Evolutionary conservation across 2,113 vertebrate species (phyloP).

Genomic region (Carlito syrichta): DNA sequence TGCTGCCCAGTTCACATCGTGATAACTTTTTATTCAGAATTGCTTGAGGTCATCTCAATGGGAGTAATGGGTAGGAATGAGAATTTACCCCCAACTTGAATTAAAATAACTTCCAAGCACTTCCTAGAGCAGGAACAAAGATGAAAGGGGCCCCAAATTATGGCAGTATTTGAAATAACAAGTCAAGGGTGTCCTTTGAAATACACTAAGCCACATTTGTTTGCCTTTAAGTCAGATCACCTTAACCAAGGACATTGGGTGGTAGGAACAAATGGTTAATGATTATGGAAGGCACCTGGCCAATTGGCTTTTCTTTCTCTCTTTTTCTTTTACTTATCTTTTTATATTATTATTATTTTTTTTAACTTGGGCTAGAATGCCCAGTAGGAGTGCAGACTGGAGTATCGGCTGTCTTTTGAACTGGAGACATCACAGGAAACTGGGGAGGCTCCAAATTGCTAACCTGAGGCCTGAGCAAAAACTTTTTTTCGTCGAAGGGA

Average conservation of each 20-base stretch:
- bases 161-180: constrained; percentile 68
- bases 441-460: constrained; percentile 70
- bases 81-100: constrained; percentile 77
- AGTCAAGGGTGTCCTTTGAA: constrained; percentile 74
- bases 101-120: constrained; percentile 78
- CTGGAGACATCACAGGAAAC: constrained; percentile 56
- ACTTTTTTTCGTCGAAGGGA: constrained; percentile 57
- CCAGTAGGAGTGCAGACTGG: constrained; percentile 66
- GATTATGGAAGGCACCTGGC: constrained; percentile 64
- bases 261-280: constrained; percentile 72
- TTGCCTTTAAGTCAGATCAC: constrained; percentile 67
- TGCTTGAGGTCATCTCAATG: constrained; percentile 74
- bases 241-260: constrained; percentile 70
- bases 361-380: constrained; percentile 63
- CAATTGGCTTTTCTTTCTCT: constrained; percentile 67
- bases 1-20: constrained; percentile 75
- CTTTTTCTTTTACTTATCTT: constrained; percentile 65
- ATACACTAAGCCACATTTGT: constrained; percentile 58
- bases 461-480: constrained; percentile 69
- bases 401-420: constrained; percentile 68
- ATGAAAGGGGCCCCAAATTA: constrained; percentile 74
- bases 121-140: constrained; percentile 71
- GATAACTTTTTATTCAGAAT: constrained; percentile 76
- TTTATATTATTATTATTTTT: constrained; percentile 61
- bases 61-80: constrained; percentile 71